phyloP scores from a whole-genome alignment of 2,113 vertebrate species.

The Columba janthina region DNA sequence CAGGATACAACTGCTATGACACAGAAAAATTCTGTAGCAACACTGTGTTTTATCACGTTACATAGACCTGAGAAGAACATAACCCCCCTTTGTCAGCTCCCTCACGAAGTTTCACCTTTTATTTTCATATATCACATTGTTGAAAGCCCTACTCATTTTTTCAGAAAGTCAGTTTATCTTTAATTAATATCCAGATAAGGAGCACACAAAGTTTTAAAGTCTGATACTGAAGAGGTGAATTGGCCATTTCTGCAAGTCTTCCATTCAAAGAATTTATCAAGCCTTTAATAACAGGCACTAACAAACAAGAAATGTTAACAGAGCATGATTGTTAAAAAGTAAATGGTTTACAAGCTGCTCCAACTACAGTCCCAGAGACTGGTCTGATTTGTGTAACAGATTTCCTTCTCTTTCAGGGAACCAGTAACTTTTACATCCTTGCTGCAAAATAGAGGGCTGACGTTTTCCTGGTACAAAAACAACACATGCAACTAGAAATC shows the following conservation, averaged over 20 bases:
- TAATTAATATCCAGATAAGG: background rate
- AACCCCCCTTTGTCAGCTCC: background rate
- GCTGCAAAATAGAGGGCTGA: background rate
- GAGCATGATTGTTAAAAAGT: background rate
- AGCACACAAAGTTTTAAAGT: background rate
- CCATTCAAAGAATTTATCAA: slow-evolving; percentile 1
- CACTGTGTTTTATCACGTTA: background rate
- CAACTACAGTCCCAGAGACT: background rate
- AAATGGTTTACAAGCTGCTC: slow-evolving; percentile 5
- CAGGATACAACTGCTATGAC: background rate
- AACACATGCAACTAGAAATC: background rate
- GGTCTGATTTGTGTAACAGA: background rate
- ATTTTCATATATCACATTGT: background rate
- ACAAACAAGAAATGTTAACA: background rate
- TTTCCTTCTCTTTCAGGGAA: background rate
- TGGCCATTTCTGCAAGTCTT: background rate
- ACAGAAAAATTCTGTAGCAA: background rate
- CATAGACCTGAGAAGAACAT: background rate
- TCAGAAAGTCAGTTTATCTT: background rate
- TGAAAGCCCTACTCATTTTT: background rate
- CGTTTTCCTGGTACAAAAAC: background rate
- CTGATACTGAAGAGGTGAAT: background rate
- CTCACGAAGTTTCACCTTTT: background rate
- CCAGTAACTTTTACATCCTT: background rate
- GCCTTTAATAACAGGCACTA: background rate